Percentiles rank a stretch among this genome's conserved stretches.
Evolutionary conservation across 35 echinoderm and acorn worm species (phyloP).

Genomic region (Ptychodera flava): DNA sequence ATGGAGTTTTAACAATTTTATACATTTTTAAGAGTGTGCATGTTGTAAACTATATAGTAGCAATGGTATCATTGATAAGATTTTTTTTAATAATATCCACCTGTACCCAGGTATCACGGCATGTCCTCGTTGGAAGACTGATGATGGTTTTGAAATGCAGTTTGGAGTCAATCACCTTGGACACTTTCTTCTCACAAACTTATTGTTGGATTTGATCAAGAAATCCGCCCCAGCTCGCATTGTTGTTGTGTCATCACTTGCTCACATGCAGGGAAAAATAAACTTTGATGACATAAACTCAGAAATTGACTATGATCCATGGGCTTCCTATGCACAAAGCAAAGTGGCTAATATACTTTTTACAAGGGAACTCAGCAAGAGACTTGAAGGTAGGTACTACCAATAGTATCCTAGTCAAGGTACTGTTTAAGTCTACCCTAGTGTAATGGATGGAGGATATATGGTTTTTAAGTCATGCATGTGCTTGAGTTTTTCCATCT

Average conservation of each 20-base stretch:
- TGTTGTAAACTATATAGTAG: too few relatives aligned
- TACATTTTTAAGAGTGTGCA: too few relatives aligned
- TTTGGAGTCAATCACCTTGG: constrained; percentile 69
- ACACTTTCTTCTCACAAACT: constrained; percentile 68
- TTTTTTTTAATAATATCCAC: too few relatives aligned
- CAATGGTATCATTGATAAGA: too few relatives aligned
- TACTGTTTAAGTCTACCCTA: too few relatives aligned
- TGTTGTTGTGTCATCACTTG: constrained; percentile 46
- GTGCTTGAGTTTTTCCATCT: too few relatives aligned
- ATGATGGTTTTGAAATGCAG: constrained; percentile 78
- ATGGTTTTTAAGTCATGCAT: too few relatives aligned
- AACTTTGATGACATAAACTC: constrained; percentile 39
- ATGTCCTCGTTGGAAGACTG: constrained; percentile 50
- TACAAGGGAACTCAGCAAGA: constrained; percentile 29
- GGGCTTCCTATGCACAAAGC: constrained; percentile 33
- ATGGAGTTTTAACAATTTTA: too few relatives aligned
- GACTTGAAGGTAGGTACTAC: constrained; percentile 43
- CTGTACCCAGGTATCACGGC: constrained; percentile 33
- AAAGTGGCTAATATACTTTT: constrained; percentile 57
- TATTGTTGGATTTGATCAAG: constrained; percentile 65
- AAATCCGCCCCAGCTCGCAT: constrained; percentile 57
- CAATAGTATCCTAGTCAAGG: too few relatives aligned
- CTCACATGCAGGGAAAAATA: constrained; percentile 20
- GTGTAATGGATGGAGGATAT: too few relatives aligned
- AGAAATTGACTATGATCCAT: constrained; percentile 11